Evolutionary conservation across 2,888 invertebrate species (phyloP).

Genomic region (Hirudinaria manillensis): DNA sequence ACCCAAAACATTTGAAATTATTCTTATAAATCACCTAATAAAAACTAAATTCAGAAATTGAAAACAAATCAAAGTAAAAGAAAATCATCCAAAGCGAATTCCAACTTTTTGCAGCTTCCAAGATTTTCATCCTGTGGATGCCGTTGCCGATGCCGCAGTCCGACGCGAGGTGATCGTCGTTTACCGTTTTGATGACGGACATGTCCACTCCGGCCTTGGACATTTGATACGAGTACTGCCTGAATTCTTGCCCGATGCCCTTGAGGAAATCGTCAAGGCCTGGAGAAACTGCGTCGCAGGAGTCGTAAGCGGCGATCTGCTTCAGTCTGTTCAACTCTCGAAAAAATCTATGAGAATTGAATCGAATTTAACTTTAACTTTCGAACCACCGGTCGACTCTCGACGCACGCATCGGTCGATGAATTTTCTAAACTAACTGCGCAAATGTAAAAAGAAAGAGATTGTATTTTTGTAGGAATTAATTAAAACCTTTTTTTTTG

Average conservation of each 20-base stretch:
- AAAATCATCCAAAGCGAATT: not conserved
- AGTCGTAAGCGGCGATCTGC: conserved; percentile 91
- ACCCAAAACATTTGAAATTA: not conserved
- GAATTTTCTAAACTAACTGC: not conserved
- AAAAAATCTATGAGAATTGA: conserved; percentile 64
- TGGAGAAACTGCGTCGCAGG: conserved; percentile 71
- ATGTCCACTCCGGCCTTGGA: conserved; percentile 89
- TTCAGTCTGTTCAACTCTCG: conserved; percentile 85
- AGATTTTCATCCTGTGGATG: conserved; percentile 83
- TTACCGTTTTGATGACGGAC: conserved; percentile 71
- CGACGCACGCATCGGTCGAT: not conserved
- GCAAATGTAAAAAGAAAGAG: not conserved
- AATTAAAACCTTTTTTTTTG: no score
- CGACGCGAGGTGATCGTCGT: conserved; percentile 80
- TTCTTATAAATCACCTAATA: not conserved
- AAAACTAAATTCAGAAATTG: not conserved
- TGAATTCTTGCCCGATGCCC: conserved; percentile 78
- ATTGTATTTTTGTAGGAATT: not conserved
- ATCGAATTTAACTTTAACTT: not conserved
- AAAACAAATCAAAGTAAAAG: not conserved
- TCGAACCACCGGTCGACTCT: not conserved
- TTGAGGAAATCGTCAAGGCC: conserved; percentile 66
- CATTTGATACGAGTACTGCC: conserved; percentile 93
- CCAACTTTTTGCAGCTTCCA: conserved; percentile 74
- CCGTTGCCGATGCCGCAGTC: conserved; percentile 90